Evolutionary conservation across 1,140 invertebrate genomes (phyloP).

Genomic region (Sweltsa coloradensis): DNA sequence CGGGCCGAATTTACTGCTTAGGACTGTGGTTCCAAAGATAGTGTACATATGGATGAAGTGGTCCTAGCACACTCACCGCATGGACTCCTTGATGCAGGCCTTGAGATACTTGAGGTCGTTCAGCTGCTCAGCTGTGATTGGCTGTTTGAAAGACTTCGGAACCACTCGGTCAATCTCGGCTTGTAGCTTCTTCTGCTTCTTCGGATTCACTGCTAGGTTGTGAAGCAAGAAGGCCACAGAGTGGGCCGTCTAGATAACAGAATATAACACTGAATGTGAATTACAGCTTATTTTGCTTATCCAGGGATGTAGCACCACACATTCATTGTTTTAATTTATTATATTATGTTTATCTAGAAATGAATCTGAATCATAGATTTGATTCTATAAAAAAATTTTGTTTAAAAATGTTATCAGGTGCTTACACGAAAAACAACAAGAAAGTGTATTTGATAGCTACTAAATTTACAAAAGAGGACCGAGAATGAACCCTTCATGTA

Average conservation of each 20-base stretch:
- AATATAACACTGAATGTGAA: neutral
- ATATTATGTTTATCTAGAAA: constrained; percentile 39
- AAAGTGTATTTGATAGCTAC: too few species aligned
- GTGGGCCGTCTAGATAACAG: constrained; percentile 33
- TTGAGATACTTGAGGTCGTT: constrained; percentile 42
- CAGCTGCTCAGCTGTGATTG: constrained; percentile 39
- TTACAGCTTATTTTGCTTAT: too few species aligned
- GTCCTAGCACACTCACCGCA: too few species aligned
- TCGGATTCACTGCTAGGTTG: constrained; percentile 44
- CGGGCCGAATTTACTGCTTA: too few species aligned
- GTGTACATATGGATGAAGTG: too few species aligned
- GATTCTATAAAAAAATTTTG: constrained; percentile 14
- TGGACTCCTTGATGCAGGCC: constrained; percentile 53
- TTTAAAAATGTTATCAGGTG: neutral
- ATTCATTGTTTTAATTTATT: constrained; percentile 47
- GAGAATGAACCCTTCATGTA: too few species aligned
- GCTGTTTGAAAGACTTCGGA: constrained; percentile 29
- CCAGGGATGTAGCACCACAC: constrained; percentile 52
- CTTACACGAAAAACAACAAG: too few species aligned
- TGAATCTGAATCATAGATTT: constrained; percentile 12
- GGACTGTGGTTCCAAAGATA: too few species aligned
- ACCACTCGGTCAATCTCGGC: constrained; percentile 43
- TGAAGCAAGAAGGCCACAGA: constrained; percentile 38
- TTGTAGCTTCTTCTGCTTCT: constrained; percentile 50
- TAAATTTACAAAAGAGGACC: too few species aligned